Evolutionary conservation across 2,113 vertebrate species (phyloP).

Genomic region (Chaetura pelagica): DNA sequence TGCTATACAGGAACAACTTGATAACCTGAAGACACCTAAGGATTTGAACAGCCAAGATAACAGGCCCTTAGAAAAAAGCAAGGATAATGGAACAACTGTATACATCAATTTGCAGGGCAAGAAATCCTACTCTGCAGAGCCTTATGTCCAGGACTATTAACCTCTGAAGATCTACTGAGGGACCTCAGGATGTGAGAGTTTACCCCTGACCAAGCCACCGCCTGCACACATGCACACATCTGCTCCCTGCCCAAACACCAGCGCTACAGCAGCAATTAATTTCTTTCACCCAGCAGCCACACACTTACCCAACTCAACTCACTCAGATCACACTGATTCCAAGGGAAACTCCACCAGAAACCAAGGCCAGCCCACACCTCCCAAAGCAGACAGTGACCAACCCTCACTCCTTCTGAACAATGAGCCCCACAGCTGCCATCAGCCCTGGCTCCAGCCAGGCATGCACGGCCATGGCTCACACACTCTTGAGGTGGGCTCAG

Average conservation of each 20-base stretch:
- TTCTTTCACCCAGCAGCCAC: background rate
- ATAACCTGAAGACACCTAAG: background rate
- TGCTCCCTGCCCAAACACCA: background rate
- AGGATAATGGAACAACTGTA: background rate
- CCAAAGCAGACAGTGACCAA: background rate
- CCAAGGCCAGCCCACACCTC: background rate
- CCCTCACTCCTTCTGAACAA: rapidly evolving
- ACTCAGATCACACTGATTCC: background rate
- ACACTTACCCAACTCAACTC: background rate
- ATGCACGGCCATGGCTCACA: background rate
- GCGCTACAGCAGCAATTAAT: rapidly evolving
- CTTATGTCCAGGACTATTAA: background rate
- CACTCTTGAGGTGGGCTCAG: background rate
- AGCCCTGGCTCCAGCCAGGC: rapidly evolving
- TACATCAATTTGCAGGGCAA: background rate
- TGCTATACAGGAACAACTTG: background rate
- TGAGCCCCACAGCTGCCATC: background rate
- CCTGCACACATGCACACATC: background rate
- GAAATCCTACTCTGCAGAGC: background rate
- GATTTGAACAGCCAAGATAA: background rate
- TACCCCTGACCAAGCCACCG: background rate
- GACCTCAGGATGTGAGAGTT: background rate
- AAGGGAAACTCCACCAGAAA: background rate
- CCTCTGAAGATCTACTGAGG: background rate
- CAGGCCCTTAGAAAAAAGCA: background rate